These are phyloP conservation scores for Tetramorium simillimum DNA, from an alignment of 1,140 invertebrate genomes.

Conservation along the genomic window DNA sequence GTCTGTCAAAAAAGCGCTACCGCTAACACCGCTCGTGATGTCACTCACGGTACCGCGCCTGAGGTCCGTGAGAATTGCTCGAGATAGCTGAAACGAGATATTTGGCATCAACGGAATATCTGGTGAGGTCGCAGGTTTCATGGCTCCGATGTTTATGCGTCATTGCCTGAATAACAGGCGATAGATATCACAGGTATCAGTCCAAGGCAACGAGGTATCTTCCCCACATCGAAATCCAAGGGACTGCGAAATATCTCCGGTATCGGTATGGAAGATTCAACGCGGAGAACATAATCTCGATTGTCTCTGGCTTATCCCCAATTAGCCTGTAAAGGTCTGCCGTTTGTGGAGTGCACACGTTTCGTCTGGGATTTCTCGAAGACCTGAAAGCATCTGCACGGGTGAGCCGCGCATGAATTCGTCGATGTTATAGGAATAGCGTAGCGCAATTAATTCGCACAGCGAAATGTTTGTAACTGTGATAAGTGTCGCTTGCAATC, in stretches of 20 bases:
- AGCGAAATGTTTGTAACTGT: background rate
- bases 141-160: background rate
- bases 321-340: background rate
- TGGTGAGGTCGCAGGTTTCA: background rate
- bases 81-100: background rate
- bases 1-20: constrained; percentile 9
- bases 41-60: background rate
- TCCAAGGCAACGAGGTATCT: background rate
- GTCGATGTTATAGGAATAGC: background rate
- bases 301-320: background rate
- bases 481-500: background rate
- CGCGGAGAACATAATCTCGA: background rate
- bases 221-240: background rate
- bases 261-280: background rate
- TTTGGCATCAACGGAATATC: background rate
- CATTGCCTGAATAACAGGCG: background rate
- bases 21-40: constrained; percentile 3
- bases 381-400: background rate
- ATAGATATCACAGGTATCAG: background rate
- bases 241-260: background rate
- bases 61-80: background rate
- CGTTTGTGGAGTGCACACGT: no score
- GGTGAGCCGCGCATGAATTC: background rate
- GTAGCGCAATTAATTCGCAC: background rate
- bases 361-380: no score